Evolutionary conservation across 1,140 invertebrate species (phyloP).

Genomic region (Pogonomyrmex barbatus): DNA sequence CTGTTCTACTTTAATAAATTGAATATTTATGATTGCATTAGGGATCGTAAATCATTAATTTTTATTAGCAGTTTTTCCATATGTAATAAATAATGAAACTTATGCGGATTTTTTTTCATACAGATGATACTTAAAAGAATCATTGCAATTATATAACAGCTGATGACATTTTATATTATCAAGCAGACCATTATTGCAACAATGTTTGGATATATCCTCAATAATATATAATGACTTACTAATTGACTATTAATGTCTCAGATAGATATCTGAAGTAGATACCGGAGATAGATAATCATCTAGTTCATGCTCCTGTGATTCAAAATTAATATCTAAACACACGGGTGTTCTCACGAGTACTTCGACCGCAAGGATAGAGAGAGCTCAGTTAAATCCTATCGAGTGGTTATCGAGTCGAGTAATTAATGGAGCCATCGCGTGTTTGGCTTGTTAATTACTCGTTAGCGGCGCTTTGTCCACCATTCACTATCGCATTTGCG

Average conservation of each 20-base stretch:
- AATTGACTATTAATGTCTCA: neutral
- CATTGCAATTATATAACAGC: neutral
- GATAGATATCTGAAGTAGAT: neutral
- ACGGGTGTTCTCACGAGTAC: neutral
- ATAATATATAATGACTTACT: neutral
- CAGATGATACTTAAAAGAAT: neutral
- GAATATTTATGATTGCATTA: neutral
- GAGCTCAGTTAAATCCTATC: constrained; percentile 1
- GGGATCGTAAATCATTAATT: neutral
- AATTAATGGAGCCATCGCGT: constrained; percentile 60
- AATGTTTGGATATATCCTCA: neutral
- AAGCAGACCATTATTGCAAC: too few relatives aligned
- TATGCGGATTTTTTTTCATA: neutral
- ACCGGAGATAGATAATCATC: too few relatives aligned
- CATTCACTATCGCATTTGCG: constrained; percentile 54
- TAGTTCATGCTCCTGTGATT: neutral
- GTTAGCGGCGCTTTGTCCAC: constrained; percentile 53
- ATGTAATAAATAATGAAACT: neutral
- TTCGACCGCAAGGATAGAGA: neutral
- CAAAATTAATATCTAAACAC: neutral
- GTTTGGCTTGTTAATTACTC: constrained; percentile 62
- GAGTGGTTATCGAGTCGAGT: constrained; percentile 46
- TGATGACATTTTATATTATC: neutral
- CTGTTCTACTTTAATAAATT: neutral
- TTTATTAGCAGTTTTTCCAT: neutral